Conservation (phyloP, 2,797 vertebrate species). For the Chaetodon trifasciatus region DNA sequence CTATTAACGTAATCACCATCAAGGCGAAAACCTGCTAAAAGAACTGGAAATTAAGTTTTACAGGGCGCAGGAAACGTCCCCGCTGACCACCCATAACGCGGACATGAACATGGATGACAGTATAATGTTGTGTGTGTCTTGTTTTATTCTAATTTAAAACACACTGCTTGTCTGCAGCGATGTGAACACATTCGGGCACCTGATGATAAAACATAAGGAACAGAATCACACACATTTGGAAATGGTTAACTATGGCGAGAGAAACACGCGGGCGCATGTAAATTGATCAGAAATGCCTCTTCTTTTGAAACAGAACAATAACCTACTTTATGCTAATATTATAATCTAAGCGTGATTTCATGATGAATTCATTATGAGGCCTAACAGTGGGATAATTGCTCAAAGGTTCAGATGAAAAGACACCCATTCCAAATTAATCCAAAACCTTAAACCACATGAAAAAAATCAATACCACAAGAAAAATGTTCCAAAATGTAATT, state of each 20-base stretch:
- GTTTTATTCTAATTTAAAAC: slow-evolving; percentile 9
- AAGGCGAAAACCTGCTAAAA: slow-evolving; percentile 53
- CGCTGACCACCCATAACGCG: slow-evolving; percentile 86
- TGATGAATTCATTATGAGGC: slow-evolving; percentile 26
- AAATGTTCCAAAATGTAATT: neutral
- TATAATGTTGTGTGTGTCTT: neutral
- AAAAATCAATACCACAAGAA: neutral
- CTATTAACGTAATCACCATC: slow-evolving; percentile 95
- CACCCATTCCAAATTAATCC: neutral
- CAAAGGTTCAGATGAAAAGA: neutral
- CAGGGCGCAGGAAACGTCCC: slow-evolving; percentile 79
- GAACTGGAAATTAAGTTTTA: slow-evolving; percentile 79
- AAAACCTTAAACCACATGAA: neutral
- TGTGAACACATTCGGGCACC: neutral
- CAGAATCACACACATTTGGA: neutral
- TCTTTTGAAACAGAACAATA: neutral
- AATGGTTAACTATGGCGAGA: neutral
- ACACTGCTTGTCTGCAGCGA: neutral
- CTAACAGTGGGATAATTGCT: slow-evolving; percentile 4
- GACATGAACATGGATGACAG: slow-evolving; percentile 7
- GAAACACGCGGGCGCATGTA: neutral
- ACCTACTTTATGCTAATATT: slow-evolving; percentile 10
- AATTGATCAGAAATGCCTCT: neutral
- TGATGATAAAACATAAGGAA: neutral
- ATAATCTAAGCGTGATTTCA: slow-evolving; percentile 9